Percentiles rank a stretch among this genome's conserved stretches.
Evolutionary conservation across 2,113 vertebrate genomes (phyloP).

Genomic region (Verasper variegatus): DNA sequence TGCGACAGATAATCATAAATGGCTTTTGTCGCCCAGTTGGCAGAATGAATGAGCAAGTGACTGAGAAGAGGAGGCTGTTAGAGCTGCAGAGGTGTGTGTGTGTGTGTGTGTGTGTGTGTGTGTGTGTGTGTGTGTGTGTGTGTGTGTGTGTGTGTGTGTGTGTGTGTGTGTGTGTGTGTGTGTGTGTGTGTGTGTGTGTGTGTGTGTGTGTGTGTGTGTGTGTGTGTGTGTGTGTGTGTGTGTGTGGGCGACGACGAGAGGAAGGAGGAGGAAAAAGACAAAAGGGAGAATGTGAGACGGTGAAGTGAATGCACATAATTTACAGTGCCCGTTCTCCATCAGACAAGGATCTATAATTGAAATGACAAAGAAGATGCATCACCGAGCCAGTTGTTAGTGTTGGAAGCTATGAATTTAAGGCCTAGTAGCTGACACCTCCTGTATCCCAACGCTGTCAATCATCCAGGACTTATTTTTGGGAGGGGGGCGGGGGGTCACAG

Average conservation of each 20-base stretch:
- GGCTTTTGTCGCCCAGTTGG: conserved; percentile 50
- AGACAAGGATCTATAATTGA: conserved; percentile 86
- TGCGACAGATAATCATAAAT: conserved; percentile 71
- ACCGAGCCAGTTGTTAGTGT: conserved; percentile 70
- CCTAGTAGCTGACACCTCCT: conserved; percentile 55
- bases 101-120: background rate
- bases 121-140: background rate
- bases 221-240: background rate
- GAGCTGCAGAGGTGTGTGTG: conserved; percentile 22
- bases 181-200: background rate
- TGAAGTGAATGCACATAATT: conserved; percentile 71
- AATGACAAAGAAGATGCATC: conserved; percentile 87
- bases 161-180: background rate
- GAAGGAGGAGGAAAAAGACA: conserved; percentile 20
- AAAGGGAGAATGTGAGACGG: conserved; percentile 24
- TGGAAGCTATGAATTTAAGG: conserved; percentile 77
- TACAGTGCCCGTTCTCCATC: conserved; percentile 71
- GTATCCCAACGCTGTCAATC: conserved; percentile 68
- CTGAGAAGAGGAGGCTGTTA: conserved; percentile 38
- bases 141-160: background rate
- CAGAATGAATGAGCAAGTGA: conserved; percentile 57
- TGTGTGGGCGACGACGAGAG: background rate
- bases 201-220: too few species aligned
- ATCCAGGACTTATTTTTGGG: conserved; percentile 28
- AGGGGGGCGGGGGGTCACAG: background rate